Evolutionary conservation across 2,113 vertebrate genomes (phyloP), one percentile per base, ranked within the genome.

Genomic region (Gobius niger): DNA sequence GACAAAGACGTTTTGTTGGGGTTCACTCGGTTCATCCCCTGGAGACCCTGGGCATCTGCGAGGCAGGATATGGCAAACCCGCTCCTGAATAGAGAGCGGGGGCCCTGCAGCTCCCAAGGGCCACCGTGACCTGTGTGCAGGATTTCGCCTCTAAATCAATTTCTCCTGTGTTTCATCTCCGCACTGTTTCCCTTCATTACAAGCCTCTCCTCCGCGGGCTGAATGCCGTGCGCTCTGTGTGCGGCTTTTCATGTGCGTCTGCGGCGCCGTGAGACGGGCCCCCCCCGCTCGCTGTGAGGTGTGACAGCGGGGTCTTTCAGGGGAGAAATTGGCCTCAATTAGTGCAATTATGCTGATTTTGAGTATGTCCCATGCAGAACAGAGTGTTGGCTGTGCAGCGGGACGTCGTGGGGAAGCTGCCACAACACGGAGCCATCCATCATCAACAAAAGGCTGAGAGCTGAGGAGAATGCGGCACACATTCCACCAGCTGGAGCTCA

Each of bases 261-360:
- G 84, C 91, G 90, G 70, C 73, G 90, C 83, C 83, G 44, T 44
- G 76, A 90, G 81, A 93, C 91, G 79, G 85, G 92, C 92, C 73
- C 86, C 80, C 2, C 75, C 70, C 63, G 80, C 82, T 91, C 79
- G 59, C 88, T 91, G 89, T 87, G 93, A 83, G 86, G 91, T 87
- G 91, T 91, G 91, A 93, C 91, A 93, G 91, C 89, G 81, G 90
- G 80, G 78, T 90, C 91, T 92, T 94, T 94, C 89, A 92, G 65
- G 65, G 65, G 82, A 88, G 88, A 90, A 93, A 92, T 88, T 93
- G 90, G 89, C 85, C 85, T 91, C 92, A 94, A 94, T 95, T 94
- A 94, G 87, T 91, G 89, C 91, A 93, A 93, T 95, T 95, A 94
- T 93, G 92, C 87, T 94, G 92, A 94, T 95, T 92, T 91, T 90